phyloP scores from a whole-genome alignment of 2,113 vertebrate species.

The Illadopsis cleaveri region DNA sequence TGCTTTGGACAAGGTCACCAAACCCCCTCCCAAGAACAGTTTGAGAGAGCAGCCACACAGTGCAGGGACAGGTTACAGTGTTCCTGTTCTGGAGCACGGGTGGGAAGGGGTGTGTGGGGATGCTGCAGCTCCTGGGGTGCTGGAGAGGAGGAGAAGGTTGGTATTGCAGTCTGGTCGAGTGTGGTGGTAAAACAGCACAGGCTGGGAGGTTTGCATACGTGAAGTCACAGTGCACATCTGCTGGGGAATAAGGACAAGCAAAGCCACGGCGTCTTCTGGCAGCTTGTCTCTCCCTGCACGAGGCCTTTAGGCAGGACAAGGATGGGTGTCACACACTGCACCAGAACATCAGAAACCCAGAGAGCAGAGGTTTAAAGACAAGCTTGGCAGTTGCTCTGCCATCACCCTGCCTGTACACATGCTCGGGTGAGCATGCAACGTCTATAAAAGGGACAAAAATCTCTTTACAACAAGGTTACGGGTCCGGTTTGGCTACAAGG shows the following conservation, averaged over 20 bases:
- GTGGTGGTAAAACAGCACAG: background rate
- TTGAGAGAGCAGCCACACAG: background rate
- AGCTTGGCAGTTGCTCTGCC: background rate
- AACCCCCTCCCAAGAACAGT: background rate
- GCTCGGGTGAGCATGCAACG: background rate
- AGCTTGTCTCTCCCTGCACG: constrained; percentile 19
- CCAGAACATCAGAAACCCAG: background rate
- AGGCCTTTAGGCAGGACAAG: background rate
- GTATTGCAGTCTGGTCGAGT: background rate
- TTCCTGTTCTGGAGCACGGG: background rate
- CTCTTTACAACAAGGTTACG: background rate
- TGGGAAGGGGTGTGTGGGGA: background rate
- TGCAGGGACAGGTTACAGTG: background rate
- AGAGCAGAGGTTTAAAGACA: background rate
- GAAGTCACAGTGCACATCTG: constrained; percentile 55
- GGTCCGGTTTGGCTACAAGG: background rate
- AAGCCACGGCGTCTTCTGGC: background rate
- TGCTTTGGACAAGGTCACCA: constrained; percentile 27
- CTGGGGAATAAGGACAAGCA: background rate
- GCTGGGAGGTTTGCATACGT: background rate
- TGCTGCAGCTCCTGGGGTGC: constrained; percentile 7
- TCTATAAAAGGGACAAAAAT: background rate
- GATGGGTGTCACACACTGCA: background rate
- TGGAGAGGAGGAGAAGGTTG: background rate
- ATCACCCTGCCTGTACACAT: background rate